Base-by-base conservation (phyloP, 2,888 invertebrate species). In the Magallana nippona region DNA sequence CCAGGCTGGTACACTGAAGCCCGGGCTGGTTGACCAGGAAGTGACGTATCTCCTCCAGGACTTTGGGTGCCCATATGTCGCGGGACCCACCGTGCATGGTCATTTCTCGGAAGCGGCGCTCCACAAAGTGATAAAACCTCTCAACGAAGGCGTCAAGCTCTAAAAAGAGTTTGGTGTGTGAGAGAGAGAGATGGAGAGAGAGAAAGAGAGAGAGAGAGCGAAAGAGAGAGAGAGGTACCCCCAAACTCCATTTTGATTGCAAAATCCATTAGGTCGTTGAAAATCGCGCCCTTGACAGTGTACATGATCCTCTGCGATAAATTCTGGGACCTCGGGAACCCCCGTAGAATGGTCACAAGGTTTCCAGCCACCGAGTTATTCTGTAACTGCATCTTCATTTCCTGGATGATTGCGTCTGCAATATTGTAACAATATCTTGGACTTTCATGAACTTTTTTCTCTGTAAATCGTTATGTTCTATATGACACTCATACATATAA, bases 81-180 rank as follows among this genome's bases (percentile, higher is more conserved):
- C 71, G 22, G 27, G 19, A 11, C 19, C 15, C 71, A 71, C 11
- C 71, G 2, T 22, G 10, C 15, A 5, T 71, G 11, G 13, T 71
- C 71, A 71, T 71, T 32, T 71, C 71, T 27, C 32, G 32, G 71
- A 71, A 71, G 15, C 71, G 22, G 71, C 22, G 71, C 27, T 71
- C 71, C 13, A 32, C 3, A 32, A 5, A 71, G 71, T 71, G 8
- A 15, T 71, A 71, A 13, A 71, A 71, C 11, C 27, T 71, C 22
- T 71, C 71, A 11, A 71, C 13, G 5, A 71, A 71, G 27, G 13
- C 32, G 27, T 71, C 71, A 22, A 71, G 71, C 32, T 71, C 71
- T 71, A 13, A 22, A 22, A 32, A 13, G 32, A 63, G 27, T 22
- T 13, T 19, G 62, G 17, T 19, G n/a, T 62, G 13, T 22, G 60